These are phyloP conservation scores for Todus mexicanus DNA, from an alignment of 2,797 vertebrate genomes.

Conservation along the genomic window DNA sequence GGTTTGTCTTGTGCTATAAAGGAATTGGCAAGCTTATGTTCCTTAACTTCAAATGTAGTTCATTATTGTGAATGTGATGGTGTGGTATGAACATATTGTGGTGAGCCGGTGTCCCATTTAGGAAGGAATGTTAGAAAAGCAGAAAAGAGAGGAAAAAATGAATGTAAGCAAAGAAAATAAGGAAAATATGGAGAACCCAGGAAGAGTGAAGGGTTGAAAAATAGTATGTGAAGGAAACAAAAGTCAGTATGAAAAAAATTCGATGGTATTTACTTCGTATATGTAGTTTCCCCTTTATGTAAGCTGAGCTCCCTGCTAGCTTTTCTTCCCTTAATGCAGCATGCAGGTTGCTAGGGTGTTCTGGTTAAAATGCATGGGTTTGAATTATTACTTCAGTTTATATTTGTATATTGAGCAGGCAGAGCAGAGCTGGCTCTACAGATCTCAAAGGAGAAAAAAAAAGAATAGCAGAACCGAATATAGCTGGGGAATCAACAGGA, in stretches of 20 bases:
- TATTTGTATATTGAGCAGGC: not conserved
- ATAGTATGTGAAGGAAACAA: not conserved
- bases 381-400: not conserved
- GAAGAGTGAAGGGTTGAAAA: not conserved
- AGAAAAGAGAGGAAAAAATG: not conserved
- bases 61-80: not conserved
- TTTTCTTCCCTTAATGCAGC: not conserved
- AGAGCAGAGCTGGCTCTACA: not conserved
- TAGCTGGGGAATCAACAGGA: not conserved
- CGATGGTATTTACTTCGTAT: not conserved
- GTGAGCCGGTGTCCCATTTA: not conserved
- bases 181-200: not conserved
- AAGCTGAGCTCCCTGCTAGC: not conserved
- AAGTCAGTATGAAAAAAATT: not conserved
- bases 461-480: not conserved
- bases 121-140: not conserved
- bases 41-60: not conserved
- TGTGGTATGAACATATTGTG: not conserved
- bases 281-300: not conserved
- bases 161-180: not conserved
- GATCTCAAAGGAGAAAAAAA: not conserved
- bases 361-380: not conserved
- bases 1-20: not conserved
- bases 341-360: not conserved
- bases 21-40: not conserved